A percentile compares a stretch with the other conserved stretches of the same genome.
phyloP scores from a whole-genome alignment of 35 echinoderm and acorn worm species.

The Acanthaster planci region DNA sequence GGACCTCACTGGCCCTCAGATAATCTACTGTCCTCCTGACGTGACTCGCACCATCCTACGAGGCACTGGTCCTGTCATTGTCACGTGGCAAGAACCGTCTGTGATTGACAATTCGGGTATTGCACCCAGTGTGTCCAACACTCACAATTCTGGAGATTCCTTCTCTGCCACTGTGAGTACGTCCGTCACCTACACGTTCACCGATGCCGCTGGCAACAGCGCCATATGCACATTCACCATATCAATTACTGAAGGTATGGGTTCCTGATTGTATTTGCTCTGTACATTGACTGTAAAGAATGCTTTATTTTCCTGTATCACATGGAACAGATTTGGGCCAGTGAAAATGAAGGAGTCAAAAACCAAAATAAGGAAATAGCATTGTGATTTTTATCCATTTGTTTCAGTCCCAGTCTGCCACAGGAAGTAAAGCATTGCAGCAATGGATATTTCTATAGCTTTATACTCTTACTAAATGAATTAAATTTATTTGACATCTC shows the following conservation, averaged over 20 bases:
- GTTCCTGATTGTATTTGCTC: neutral
- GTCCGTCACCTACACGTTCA: constrained; percentile 52
- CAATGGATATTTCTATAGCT: no score
- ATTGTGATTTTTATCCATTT: no score
- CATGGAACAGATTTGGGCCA: neutral
- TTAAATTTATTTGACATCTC: no score
- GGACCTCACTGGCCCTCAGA: neutral
- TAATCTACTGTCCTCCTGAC: neutral
- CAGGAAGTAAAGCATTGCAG: no score
- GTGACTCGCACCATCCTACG: neutral
- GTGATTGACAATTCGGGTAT: constrained; percentile 48
- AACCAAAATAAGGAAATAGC: no score
- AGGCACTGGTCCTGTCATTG: constrained; percentile 12
- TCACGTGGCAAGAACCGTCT: constrained; percentile 59
- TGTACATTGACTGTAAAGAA: neutral
- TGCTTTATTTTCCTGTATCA: neutral
- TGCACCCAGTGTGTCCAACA: neutral
- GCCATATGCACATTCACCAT: constrained; percentile 32
- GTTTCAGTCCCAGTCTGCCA: no score
- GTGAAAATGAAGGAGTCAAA: neutral
- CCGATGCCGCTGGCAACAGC: constrained; percentile 45
- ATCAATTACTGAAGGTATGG: constrained; percentile 41
- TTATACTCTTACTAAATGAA: no score
- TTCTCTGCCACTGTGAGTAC: constrained; percentile 24
- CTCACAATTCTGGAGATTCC: constrained; percentile 25